Base-by-base conservation (phyloP, 2,113 vertebrate species). In the Vulpes lagopus region DNA sequence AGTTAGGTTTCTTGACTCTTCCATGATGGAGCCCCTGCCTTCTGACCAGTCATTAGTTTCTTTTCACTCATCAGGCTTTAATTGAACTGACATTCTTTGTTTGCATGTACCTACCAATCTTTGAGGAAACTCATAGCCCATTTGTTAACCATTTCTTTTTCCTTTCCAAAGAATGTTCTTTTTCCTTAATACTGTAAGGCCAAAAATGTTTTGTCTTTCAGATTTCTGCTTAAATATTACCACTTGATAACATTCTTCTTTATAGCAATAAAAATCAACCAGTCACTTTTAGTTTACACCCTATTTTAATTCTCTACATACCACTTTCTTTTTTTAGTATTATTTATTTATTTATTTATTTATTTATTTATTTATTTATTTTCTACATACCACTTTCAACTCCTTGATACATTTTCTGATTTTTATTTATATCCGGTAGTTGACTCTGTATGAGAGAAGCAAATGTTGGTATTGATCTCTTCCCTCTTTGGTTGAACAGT, bases 1-100 rank as follows among this genome's bases (percentile, higher is more conserved):
- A 2, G 2, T 8, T 5, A 10, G 7, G 4, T 49, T 83, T 91
- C 38, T 14, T 53, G 17, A 93, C 2, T 14, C 20, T 10, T 10
- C n/a, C 5, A 35, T 4, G 27, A 57, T 3, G 3, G 1, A 53
- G 1, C 9, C 51, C 35, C 38, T 2, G 2, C 2, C 20, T 86
- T 2, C 35, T 76, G 60, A 27, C 3, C 22, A 62, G 23, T 71
- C 7, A 60, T 22, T 20, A 57, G 23, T n/a, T n/a, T 81, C 74
- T 81, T 80, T 80, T 81, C 9, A 16, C 62, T 30, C 10, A 16
- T 76, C 20, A n/a, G 57, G 11, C 15, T 74, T 85, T 20, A 49
- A 79, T 30, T 27, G 67, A 65, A 80, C 3, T 79, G 71, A 12
- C 8, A 2, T 32, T 89, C 2, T 79, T 87, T 64, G 12, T 80